phyloP scores from a whole-genome alignment of 2,113 vertebrate genomes.

The Tragelaphus buxtoni region DNA sequence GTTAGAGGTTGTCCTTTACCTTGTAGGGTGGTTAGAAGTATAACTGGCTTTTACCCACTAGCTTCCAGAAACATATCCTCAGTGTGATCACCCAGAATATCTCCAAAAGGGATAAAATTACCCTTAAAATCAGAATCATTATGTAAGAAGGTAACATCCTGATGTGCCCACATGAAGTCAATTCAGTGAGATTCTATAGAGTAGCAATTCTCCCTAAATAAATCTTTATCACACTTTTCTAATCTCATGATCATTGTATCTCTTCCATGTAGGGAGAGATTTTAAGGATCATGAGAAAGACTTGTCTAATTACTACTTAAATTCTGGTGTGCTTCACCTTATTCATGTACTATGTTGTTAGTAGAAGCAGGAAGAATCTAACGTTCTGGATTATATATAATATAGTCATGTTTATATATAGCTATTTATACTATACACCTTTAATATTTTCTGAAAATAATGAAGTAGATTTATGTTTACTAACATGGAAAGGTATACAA shows the following conservation, averaged over 20 bases:
- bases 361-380: background rate
- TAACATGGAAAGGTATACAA: background rate
- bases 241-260: background rate
- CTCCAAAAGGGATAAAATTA: background rate
- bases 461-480: background rate
- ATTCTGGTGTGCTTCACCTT: background rate
- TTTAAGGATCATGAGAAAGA: background rate
- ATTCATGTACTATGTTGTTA: background rate
- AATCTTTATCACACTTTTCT: background rate
- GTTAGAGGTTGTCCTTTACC: background rate
- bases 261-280: background rate
- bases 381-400: background rate
- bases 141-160: background rate
- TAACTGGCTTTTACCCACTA: background rate
- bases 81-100: background rate
- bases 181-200: background rate
- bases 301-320: background rate
- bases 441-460: background rate
- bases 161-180: background rate
- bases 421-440: background rate
- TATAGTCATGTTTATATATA: background rate
- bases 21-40: background rate
- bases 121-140: background rate
- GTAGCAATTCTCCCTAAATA: background rate
- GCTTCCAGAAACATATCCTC: background rate